Base-by-base conservation (phyloP, 2,113 vertebrate genomes). In the Dissostichus mawsoni region DNA sequence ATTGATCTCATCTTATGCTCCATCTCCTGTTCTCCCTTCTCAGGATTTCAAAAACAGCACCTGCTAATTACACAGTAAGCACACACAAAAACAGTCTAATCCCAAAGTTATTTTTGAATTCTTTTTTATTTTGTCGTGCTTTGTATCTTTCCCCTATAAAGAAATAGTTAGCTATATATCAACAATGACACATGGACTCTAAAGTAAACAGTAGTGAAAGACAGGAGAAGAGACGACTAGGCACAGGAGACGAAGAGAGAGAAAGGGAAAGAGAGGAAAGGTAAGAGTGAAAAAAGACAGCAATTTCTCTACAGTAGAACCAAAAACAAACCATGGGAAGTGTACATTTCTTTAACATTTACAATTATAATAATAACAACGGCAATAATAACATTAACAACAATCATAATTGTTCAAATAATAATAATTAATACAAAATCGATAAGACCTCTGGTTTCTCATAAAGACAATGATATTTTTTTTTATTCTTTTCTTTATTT, bases 151-250 rank as follows among this genome's bases (percentile, higher is more conserved):
- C 90, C 91, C 93, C 94, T 95, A 95, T 94, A 96, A 96, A 96
- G 95, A 94, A 95, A 95, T 94, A 93, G 93, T 95, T 95, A 95
- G 94, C 95, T 95, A 95, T 94, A 95, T 95, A 95, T 95, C 94
- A 95, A 95, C 94, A 95, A 90, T 93, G 92, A 94, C 94, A 90
- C 89, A 85, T 92, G 92, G 91, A 95, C 93, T 93, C 91, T 85
- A 92, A 95, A 95, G 91, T 90, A 92, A 94, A 94, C 90, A 89
- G 76, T 87, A 91, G 90, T 87, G 88, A 92, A 91, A 87, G 85
- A 92, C 79, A 84, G 90, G 90, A 92, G 89, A 94, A 90, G 78
- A 91, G 87, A 93, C 86, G 55, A 90, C 89, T 89, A 87, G 89
- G 90, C 91, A 94, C 91, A 94, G 78, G 67, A 91, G 88, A 90